phyloP scores from a whole-genome alignment of 2,888 invertebrate species.

The Ophioninae sp. region DNA sequence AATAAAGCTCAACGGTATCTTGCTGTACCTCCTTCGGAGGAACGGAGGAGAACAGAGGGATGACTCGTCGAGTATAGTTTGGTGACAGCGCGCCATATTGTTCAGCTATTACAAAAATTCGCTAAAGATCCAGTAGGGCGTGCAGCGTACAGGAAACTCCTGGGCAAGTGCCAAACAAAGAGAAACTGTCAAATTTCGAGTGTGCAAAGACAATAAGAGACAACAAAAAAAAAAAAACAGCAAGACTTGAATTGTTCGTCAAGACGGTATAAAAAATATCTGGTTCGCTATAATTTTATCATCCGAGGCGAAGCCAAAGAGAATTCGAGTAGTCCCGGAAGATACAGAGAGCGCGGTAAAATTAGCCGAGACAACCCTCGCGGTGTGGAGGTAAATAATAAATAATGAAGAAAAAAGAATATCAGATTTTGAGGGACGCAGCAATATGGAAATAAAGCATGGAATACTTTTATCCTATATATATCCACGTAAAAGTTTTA shows the following conservation, averaged over 20 bases:
- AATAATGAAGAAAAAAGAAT: too few relatives aligned
- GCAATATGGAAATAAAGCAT: conserved; percentile 78
- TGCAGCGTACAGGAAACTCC: too few relatives aligned
- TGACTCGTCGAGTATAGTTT: neutral
- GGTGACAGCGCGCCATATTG: neutral
- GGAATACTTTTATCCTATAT: conserved; percentile 46
- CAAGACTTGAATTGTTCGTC: too few relatives aligned
- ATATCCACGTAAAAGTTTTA: conserved; percentile 76
- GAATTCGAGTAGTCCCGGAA: conserved; percentile 9
- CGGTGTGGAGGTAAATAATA: conserved; percentile 23
- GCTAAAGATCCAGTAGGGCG: too few relatives aligned
- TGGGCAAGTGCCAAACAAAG: too few relatives aligned
- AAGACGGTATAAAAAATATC: conserved; percentile 17
- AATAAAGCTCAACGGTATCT: neutral
- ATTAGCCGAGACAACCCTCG: conserved; percentile 58
- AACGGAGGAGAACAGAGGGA: neutral
- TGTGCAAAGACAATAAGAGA: too few relatives aligned
- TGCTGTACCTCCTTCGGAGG: neutral
- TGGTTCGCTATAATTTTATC: conserved; percentile 37
- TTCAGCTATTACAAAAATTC: too few relatives aligned
- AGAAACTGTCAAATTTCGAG: too few relatives aligned
- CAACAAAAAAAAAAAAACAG: too few relatives aligned
- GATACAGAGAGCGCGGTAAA: conserved; percentile 42
- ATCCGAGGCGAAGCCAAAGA: neutral
- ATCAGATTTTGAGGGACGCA: conserved; percentile 65